Evolutionary conservation across 2,797 vertebrate genomes (phyloP).

Genomic region (Gymnoscopelus braueri): DNA sequence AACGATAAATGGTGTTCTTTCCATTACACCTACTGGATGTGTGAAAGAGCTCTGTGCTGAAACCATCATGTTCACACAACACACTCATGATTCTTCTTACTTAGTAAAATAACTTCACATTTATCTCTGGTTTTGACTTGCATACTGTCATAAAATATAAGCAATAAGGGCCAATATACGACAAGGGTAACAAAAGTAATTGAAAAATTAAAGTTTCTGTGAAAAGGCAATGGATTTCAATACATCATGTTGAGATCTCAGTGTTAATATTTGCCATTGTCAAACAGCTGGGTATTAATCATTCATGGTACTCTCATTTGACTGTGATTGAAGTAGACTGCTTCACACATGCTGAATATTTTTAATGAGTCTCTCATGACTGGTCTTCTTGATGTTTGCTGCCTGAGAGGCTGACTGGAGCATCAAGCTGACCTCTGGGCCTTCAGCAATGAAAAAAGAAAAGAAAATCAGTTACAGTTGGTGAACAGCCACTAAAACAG

Average conservation of each 20-base stretch:
- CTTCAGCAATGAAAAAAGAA: conserved; percentile 1
- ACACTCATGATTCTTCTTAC: no score
- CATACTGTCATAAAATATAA: no score
- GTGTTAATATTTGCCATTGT: background rate
- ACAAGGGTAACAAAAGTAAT: no score
- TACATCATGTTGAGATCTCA: background rate
- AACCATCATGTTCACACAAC: no score
- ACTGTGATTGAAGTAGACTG: conserved; percentile 50
- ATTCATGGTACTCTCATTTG: conserved; percentile 36
- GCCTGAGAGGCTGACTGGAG: conserved; percentile 34
- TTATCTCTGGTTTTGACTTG: no score
- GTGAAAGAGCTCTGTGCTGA: no score
- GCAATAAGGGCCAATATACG: no score
- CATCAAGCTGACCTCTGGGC: conserved; percentile 34
- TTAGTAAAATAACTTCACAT: no score
- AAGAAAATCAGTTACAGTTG: conserved; percentile 14
- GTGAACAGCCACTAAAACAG: conserved; percentile 14
- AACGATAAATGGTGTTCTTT: no score
- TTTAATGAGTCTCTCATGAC: conserved; percentile 70
- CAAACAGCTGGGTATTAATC: conserved; percentile 4
- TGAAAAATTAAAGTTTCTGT: no score
- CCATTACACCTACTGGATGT: no score
- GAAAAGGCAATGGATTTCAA: no score
- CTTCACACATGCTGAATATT: conserved; percentile 56
- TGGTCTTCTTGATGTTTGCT: conserved; percentile 50